Conservation (phyloP, 2,888 invertebrate species). For the Himalopsyche kuldschensis region DNA sequence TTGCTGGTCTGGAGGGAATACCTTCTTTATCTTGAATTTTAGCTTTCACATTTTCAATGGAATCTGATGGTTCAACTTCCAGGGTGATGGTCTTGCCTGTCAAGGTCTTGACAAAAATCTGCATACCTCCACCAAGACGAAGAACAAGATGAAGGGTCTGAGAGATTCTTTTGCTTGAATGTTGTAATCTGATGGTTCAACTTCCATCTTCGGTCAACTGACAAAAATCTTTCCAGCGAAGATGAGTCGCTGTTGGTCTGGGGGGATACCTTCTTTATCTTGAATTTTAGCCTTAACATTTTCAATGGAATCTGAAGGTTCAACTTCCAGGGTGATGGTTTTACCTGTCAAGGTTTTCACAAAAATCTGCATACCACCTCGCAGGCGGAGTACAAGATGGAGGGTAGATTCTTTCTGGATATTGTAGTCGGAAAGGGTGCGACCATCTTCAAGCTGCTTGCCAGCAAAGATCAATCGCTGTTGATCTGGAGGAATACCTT, state of each 20-base stretch:
- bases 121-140: slow-evolving; percentile 69
- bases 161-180: slow-evolving; percentile 70
- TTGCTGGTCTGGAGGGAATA: slow-evolving; percentile 81
- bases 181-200: slow-evolving; percentile 61
- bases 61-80: slow-evolving; percentile 69
- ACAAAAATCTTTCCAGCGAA: too few relatives aligned
- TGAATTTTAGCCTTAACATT: slow-evolving; percentile 59
- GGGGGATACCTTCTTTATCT: slow-evolving; percentile 61
- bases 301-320: slow-evolving; percentile 63
- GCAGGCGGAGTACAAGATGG: slow-evolving; percentile 83
- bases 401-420: slow-evolving; percentile 93
- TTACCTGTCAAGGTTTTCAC: slow-evolving; percentile 63
- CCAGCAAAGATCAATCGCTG: slow-evolving; percentile 92
- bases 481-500: slow-evolving; percentile 84
- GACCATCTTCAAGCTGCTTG: slow-evolving; percentile 93
- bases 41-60: slow-evolving; percentile 93
- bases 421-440: slow-evolving; percentile 91
- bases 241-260: too few relatives aligned
- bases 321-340: slow-evolving; percentile 60
- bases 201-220: slow-evolving; percentile 74
- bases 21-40: slow-evolving; percentile 91
- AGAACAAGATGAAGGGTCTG: slow-evolving; percentile 62
- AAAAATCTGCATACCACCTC: slow-evolving; percentile 83
- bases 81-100: slow-evolving; percentile 58
- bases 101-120: slow-evolving; percentile 57